Base-by-base conservation (phyloP, 2,888 invertebrate species). In the Papilio protenor region DNA sequence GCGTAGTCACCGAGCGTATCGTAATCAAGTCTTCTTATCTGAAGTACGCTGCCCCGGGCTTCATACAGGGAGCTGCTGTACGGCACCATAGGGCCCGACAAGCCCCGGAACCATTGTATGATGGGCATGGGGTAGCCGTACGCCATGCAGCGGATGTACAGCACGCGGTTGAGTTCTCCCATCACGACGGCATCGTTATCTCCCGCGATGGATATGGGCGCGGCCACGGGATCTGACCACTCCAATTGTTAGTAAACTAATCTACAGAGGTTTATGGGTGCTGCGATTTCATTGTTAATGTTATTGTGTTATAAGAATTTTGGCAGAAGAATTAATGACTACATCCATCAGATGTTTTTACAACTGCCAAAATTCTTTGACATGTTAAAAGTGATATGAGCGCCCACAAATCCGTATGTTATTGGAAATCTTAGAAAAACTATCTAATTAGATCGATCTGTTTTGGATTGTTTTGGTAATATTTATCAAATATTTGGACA, bases 31-130 rank as follows among this genome's bases (percentile, higher is more conserved):
- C 96, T 93, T 75, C 96, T 95, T 85, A 99, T 97, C 79, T 96
- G 95, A 70, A 99, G 94, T 1, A 97, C 96, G 89, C 96, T 96
- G 84, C 97, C 98, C 79, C 96, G 95, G 81, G 97, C 97, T 87
- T 98, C 97, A 88, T 96, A 97, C 75, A 95, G 92, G 21, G 95
- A 93, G 80, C 96, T 96, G 83, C 95, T 95, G 82, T 96, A 93
- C 0, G 98, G 98, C 79, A 98, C 95, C 95, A 97, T 96, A 70
- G 95, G 94, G 40, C 96, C 96, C 76, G 95, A 94, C 64, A 96
- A 95, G 69, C 97, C 97, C 78, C 96, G 96, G 97, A 97, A 98
- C 98, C 98, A 98, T 82, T 96, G 97, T 71, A 98, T 96, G 72
- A 95, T 92, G 0, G 98, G 98, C 79, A 95, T 90, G 0, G 98